Base-by-base conservation (phyloP, 2,888 invertebrate species). In the Dynastes hyllus region DNA sequence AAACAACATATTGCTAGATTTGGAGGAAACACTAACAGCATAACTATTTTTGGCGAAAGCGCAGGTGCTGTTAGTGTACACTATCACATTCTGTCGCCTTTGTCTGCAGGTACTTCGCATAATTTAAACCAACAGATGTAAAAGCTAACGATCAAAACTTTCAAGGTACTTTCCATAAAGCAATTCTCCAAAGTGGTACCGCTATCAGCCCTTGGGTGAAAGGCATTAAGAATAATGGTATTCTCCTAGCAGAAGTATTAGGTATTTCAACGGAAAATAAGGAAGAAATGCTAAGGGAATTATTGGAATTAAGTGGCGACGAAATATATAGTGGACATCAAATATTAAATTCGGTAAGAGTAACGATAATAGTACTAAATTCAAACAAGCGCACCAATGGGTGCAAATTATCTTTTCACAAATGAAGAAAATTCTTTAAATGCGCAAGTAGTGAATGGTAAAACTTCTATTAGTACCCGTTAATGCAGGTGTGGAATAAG, bases 21-120 rank as follows among this genome's bases (percentile, higher is more conserved):
- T 45, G 75, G 75, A 29, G 75, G 75, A 37, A 61, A 75, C 32
- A 22, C 75, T 22, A 22, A 27, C 63, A 75, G 37, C 16, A 8
- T 13, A 51, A 37, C 58, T 3, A 58, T 58, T 22, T 58, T 75
- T 89, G 45, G 90, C 90, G 1, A 83, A 86, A 1, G 85, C 86
- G 81, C 85, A 91, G 11, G 88, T 88, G 61, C 16, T 3, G 22
- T 27, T 22, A 22, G 58, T 58, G 58, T 58, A 3, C 58, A 58
- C 22, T 22, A 16, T 16, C 58, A 22, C 9, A 11, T 61, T 8
- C 22, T 61, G 27, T 61, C 61, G 16, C 53, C 53, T 1, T n/a
- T 53, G 16, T 53, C 53, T 4, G 53, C 53, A 53, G 53, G 53
- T 53, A 53, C 16, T 11, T 53, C 4, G 0, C 4, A 16, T n/a